Base-by-base conservation (phyloP, 2,888 invertebrate species). In the Dermolepida albohirtum region DNA sequence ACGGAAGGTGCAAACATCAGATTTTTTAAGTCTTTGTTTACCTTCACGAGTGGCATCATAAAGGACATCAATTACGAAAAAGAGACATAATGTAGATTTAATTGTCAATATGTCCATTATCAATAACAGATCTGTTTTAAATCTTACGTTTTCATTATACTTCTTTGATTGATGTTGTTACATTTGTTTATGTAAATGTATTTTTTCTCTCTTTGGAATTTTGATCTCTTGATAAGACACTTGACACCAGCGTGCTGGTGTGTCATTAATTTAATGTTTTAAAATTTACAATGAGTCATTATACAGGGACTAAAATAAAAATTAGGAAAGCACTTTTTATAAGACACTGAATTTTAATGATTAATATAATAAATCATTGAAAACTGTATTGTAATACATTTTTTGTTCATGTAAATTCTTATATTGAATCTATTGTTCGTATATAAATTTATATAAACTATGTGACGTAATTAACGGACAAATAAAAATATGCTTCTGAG, bases 71-170 rank as follows among this genome's bases (percentile, higher is more conserved):
- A 64, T 64, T 64, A 64, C 47, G 16, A 49, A 27, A 50, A 64
- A 50, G n/a, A 49, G 50, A 64, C 49, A 17, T 64, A 50, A 64
- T 49, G 16, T 47, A 64, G 64, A 64, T 64, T 64, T 64, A 64
- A 64, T 64, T 64, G 64, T 64, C 64, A 64, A 50, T 64, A 64
- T 17, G 64, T 64, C 39, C 27, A 12, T 50, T 64, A 64, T 39
- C 64, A 17, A 34, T 64, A 64, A 64, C 50, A 50, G 40, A 64
- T 64, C 64, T 50, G 22, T 64, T 64, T 64, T 64, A 64, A 64
- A 64, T 64, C 64, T 64, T 29, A 40, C 50, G 14, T 49, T 47
- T 64, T 51, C 41, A 64, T 64, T 64, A 50, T 34, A 17, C 34
- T 50, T 16, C 64, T 39, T 64, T 64, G 64, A 64, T 64, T 50